These are phyloP conservation scores for Calameuta idolon DNA, from an alignment of 2,888 invertebrate species.

Conservation along the genomic window DNA sequence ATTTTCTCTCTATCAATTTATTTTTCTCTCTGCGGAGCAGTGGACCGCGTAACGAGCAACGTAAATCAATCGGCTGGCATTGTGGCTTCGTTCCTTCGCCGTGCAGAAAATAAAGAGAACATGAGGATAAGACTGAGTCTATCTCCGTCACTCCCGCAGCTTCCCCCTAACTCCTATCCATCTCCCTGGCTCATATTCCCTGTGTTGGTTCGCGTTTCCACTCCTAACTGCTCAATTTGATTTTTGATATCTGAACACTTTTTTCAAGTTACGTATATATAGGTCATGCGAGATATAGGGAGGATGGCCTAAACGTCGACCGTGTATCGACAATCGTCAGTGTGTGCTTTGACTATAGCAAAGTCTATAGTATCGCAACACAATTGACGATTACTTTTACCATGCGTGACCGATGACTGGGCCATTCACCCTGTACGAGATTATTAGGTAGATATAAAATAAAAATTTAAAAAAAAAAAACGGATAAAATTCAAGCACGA, in stretches of 20 bases:
- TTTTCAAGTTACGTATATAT: slow-evolving; percentile 10
- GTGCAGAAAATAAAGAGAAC: slow-evolving; percentile 17
- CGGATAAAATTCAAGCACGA: background rate
- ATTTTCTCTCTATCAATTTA: slow-evolving; percentile 44
- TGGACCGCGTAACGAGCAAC: slow-evolving; percentile 67
- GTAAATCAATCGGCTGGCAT: slow-evolving; percentile 66
- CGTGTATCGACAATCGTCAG: no score
- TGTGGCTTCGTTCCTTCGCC: slow-evolving; percentile 55
- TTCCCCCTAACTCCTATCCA: slow-evolving; percentile 7
- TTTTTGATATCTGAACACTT: slow-evolving; percentile 21
- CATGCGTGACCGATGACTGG: no score
- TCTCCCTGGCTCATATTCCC: slow-evolving; percentile 14
- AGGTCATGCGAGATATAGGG: no score
- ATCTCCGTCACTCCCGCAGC: slow-evolving; percentile 16
- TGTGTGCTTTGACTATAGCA: no score
- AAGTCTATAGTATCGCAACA: no score
- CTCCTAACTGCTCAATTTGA: slow-evolving; percentile 19
- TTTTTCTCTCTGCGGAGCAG: slow-evolving; percentile 54
- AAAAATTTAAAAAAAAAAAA: background rate
- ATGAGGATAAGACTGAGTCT: slow-evolving; percentile 23
- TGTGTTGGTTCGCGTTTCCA: slow-evolving; percentile 17
- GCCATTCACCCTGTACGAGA: no score
- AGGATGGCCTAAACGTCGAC: no score
- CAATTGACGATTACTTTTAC: no score
- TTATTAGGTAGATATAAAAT: no score